Evolutionary conservation across 2,113 vertebrate genomes (phyloP), one percentile per base, ranked within the genome.

Genomic region (Phaetusa simplex): DNA sequence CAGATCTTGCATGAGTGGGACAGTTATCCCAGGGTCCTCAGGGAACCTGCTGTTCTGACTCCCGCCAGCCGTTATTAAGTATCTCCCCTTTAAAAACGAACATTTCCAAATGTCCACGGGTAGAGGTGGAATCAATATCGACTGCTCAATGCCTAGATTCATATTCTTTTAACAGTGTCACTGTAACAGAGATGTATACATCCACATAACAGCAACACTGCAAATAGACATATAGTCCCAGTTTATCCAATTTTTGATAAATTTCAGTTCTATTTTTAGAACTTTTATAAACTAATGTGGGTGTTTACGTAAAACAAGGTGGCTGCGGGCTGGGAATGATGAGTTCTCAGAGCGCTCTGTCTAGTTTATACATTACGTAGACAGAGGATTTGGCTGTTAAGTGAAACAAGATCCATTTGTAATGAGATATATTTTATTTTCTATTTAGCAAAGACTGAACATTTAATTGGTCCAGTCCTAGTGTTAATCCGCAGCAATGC

Each of bases 261-360:
- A 80, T 55, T 84, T 93, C 80, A 62, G 72, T 27, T 86, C 65
- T 97, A 95, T 95, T 97, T 92, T 93, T 93, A 85, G 88, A 95
- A 66, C 47, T 59, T 79, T 27, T 83, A 70, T 95, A 96, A 97
- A 97, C 82, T 49, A 53, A 66, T 29, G 64, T 18, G 42, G 8
- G 16, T 79, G 71, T 90, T 95, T 91, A 86, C 79, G 70, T 93
- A 93, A 95, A 95, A 55, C 20, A 94, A 89, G 69, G 83, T 71
- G 65, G 74, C 90, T 72, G 43, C 95, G 59, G n/a, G 32, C 61
- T 83, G 78, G 58, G 78, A 87, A 47, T 66, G 45, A 82, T 58
- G 80, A 88, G 43, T 34, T 84, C 74, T 88, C 56, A 49, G 69
- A 72, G 22, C 82, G 17, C 70, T 95, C 70, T 4, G 8, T 85